These are phyloP conservation scores for Drosophila bipectinata DNA, from an alignment of 1,140 invertebrate species.

Conservation along the genomic window DNA sequence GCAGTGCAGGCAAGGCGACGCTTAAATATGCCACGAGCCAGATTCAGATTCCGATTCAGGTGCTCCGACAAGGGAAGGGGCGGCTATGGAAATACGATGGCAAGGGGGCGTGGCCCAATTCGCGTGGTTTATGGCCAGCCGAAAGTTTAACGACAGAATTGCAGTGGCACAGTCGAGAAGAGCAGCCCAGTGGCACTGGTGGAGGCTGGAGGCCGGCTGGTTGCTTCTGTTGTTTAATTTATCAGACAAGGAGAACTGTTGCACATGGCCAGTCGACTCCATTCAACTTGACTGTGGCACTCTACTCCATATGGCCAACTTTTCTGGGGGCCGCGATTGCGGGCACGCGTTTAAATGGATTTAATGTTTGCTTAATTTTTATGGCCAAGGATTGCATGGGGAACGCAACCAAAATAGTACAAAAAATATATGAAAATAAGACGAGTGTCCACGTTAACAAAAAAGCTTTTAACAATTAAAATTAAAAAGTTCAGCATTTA, in stretches of 20 bases:
- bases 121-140: conserved; percentile 65
- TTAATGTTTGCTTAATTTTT: conserved; percentile 68
- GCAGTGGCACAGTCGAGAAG: conserved; percentile 40
- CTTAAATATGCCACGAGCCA: conserved; percentile 72
- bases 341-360: conserved; percentile 67
- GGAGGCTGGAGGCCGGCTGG: conserved; percentile 32
- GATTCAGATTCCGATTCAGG: conserved; percentile 32
- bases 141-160: conserved; percentile 58
- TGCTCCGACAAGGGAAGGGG: conserved; percentile 5
- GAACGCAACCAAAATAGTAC: neutral
- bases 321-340: conserved; percentile 28
- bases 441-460: conserved; percentile 50
- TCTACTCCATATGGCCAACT: conserved; percentile 28
- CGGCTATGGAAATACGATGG: neutral
- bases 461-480: conserved; percentile 83
- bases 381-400: conserved; percentile 33
- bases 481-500: conserved; percentile 83
- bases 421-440: neutral
- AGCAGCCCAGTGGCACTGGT: conserved; percentile 14
- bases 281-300: conserved; percentile 26
- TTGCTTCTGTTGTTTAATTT: conserved; percentile 68
- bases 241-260: conserved; percentile 73
- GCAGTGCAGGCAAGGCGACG: conserved; percentile 60
- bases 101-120: conserved; percentile 20
- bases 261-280: conserved; percentile 37